Base-by-base conservation (phyloP, 2,797 vertebrate genomes). In the Argentina silus region DNA sequence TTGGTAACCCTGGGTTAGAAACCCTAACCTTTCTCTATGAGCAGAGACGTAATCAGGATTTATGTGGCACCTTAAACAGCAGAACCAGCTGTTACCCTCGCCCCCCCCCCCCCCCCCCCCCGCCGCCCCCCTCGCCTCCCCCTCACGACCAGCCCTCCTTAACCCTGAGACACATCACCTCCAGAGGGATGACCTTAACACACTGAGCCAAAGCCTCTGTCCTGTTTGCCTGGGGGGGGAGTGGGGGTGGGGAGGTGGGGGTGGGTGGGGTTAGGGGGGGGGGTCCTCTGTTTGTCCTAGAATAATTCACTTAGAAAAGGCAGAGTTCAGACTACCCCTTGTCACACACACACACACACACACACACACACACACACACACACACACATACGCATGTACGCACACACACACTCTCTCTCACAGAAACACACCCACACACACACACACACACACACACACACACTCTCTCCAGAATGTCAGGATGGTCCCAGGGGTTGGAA, bases 251-350 rank as follows among this genome's bases (percentile, higher is more conserved):
- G n/a, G n/a, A n/a, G n/a, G n/a, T n/a, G n/a, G n/a, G n/a, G n/a
- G n/a, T n/a, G n/a, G n/a, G n/a, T n/a, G n/a, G n/a, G 4, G 27
- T 36, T 36, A 36, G 27, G 27, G 27, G 27, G 27, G 27, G 27
- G 27, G 27, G 27, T 36, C 27, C 27, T 2, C 45, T 72, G 42
- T 76, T 81, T 79, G 59, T 43, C 73, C 51, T 70, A 3, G 53
- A 71, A 83, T 70, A 42, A 83, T 78, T 76, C 66, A 79, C 77
- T 72, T 69, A 74, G 11, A 73, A 43, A 56, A 72, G 69, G 7
- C 10, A 62, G 60, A 62, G 60, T 42, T 42, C 27, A 42, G 36
- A 42, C 6, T n/a, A 2, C 15, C 15, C n/a, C 6, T 4, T 7
- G 19, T 23, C 19, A 67, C n/a, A 19, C 27, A 55, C 51, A 19